These are phyloP conservation scores for Machaerirhynchus nigripectus DNA, from an alignment of 2,113 vertebrate genomes.

Conservation along the genomic window DNA sequence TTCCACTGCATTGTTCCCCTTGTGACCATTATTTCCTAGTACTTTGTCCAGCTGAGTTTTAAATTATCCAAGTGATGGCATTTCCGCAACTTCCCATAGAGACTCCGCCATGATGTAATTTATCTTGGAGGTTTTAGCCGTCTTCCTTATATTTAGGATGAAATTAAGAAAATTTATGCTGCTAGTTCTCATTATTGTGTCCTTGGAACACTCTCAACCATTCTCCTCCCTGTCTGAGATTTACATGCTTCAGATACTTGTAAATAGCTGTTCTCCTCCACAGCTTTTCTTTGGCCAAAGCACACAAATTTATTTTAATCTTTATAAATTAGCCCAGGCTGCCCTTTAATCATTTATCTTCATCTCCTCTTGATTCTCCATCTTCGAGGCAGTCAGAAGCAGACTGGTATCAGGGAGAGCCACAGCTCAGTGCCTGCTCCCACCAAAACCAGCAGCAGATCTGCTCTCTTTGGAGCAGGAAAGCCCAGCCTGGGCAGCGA, in stretches of 20 bases:
- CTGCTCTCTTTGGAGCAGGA: background rate
- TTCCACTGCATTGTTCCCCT: background rate
- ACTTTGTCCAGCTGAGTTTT: constrained; percentile 13
- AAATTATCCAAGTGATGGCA: constrained; percentile 40
- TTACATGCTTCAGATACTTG: constrained; percentile 49
- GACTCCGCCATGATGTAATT: constrained; percentile 6
- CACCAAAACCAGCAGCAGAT: background rate
- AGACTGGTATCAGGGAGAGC: background rate
- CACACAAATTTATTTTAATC: constrained; percentile 47
- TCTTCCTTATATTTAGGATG: constrained; percentile 44
- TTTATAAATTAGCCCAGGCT: constrained; percentile 38
- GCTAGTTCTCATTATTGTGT: constrained; percentile 39
- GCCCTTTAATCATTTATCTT: constrained; percentile 19
- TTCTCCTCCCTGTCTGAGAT: constrained; percentile 31
- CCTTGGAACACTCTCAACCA: constrained; percentile 37
- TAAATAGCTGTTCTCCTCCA: constrained; percentile 37
- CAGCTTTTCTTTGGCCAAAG: constrained; percentile 30
- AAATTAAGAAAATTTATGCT: constrained; percentile 60
- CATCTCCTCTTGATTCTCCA: background rate
- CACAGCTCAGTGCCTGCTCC: background rate
- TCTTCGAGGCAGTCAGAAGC: background rate
- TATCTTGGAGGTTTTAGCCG: background rate
- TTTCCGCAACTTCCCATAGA: constrained; percentile 28
- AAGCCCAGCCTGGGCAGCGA: background rate
- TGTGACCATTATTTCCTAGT: constrained; percentile 3